Percentiles rank a stretch among this genome's conserved stretches.
These are phyloP conservation scores for Marasmarcha lunaedactyla DNA, from an alignment of 2,888 invertebrate genomes.

Conservation along the genomic window DNA sequence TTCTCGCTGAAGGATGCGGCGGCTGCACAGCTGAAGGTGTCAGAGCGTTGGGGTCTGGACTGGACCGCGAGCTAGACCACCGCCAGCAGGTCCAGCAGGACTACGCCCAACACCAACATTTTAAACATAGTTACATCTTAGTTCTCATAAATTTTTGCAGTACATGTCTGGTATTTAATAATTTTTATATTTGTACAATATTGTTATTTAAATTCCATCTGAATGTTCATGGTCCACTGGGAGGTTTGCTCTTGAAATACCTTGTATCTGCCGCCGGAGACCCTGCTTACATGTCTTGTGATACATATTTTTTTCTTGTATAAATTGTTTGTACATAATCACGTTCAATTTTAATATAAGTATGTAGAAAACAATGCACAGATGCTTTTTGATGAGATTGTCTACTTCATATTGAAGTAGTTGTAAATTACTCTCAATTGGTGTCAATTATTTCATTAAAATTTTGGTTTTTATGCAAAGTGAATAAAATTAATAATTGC, in stretches of 20 bases:
- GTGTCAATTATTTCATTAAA: conserved; percentile 9
- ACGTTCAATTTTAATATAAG: conserved; percentile 1
- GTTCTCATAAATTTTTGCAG: conserved; percentile 17
- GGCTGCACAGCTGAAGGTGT: conserved; percentile 86
- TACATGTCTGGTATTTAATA: conserved; percentile 12
- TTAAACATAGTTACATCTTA: conserved; percentile 19
- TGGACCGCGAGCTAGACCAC: conserved; percentile 56
- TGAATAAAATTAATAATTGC: too few relatives aligned
- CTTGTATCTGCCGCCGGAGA: too few relatives aligned
- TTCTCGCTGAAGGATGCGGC: conserved; percentile 92
- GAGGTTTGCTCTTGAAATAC: too few relatives aligned
- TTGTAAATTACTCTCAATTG: conserved; percentile 1
- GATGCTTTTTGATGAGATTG: background rate
- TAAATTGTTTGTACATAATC: background rate
- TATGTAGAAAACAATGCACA: background rate
- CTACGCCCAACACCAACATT: conserved; percentile 31
- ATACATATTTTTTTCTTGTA: conserved; percentile 3
- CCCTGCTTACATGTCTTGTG: background rate
- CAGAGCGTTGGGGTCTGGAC: conserved; percentile 78
- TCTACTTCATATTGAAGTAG: conserved; percentile 21
- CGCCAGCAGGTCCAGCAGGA: conserved; percentile 33
- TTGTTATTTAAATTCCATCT: too few relatives aligned
- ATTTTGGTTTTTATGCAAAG: too few relatives aligned
- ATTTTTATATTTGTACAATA: conserved; percentile 5
- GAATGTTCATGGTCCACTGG: too few relatives aligned